These are phyloP conservation scores for Melipona bicolor DNA, from an alignment of 2,888 invertebrate species.

Conservation along the genomic window DNA sequence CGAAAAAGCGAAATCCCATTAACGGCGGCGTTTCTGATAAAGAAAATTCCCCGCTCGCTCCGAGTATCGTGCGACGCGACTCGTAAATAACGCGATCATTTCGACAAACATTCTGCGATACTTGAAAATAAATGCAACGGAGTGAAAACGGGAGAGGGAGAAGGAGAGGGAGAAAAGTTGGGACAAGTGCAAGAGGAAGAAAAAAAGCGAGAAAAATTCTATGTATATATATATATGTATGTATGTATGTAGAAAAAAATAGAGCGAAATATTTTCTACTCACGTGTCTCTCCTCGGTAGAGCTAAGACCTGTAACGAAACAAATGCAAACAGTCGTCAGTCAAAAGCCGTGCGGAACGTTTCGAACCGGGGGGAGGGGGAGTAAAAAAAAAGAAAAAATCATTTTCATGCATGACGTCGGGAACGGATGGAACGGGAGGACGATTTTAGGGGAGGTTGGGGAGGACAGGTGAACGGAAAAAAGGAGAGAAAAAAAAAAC, in stretches of 20 bases:
- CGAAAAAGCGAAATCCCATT: background rate
- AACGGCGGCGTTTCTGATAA: background rate
- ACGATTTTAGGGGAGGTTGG: background rate
- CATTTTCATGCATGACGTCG: slow-evolving; percentile 49
- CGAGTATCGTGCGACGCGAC: background rate
- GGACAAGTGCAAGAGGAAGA: background rate
- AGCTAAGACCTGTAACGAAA: slow-evolving; percentile 86
- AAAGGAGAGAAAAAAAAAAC: slow-evolving; percentile 37
- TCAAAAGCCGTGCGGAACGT: slow-evolving; percentile 57
- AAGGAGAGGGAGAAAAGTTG: background rate
- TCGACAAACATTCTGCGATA: too few species aligned
- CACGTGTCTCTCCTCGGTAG: slow-evolving; percentile 88
- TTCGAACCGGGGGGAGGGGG: background rate
- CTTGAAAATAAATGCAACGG: background rate
- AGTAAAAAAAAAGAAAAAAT: slow-evolving; percentile 34
- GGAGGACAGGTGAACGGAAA: background rate
- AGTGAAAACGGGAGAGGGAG: background rate
- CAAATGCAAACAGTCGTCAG: slow-evolving; percentile 63
- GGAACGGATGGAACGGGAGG: slow-evolving; percentile 30
- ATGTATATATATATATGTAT: too few species aligned
- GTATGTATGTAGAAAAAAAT: slow-evolving; percentile 1
- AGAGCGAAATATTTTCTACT: slow-evolving; percentile 81
- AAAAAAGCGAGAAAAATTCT: background rate
- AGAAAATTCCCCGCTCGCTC: background rate
- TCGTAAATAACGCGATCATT: background rate